Base-by-base conservation (phyloP, 1,140 invertebrate genomes). In the Drosophila yakuba region DNA sequence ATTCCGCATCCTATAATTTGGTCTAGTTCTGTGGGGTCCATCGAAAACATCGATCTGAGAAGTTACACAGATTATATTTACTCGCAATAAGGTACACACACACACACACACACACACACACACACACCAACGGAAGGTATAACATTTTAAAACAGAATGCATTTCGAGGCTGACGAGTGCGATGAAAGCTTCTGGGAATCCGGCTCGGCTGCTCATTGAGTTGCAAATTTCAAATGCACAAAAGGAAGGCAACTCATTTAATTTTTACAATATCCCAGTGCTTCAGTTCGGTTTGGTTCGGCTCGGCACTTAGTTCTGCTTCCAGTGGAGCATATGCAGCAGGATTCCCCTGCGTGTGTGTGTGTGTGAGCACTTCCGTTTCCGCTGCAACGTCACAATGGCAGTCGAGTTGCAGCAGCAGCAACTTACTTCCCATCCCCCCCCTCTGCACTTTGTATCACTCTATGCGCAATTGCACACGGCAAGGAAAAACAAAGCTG, bases 161-260 rank as follows among this genome's bases (percentile, higher is more conserved):
- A 76, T 78, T 75, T 71, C 52, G 41, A 43, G 15, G 15, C 41
- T 43, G 6, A 10, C 41, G 64, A 32, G 7, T 32, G 32, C 8
- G 32, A 32, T 32, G 32, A 32, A 32, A 32, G 32, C 32, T 32
- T 32, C 32, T 32, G 32, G 32, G 32, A 32, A 32, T 32, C 32
- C 32, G 32, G 32, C 7, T 32, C 32, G 32, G 32, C 75, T 82
- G 79, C 82, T 86, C 82, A 85, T 86, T 85, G 82, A 86, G 82
- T 85, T 85, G 82, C 82, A 85, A 85, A 85, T 85, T 86, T 86
- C 78, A 86, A 86, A 85, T 85, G 82, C 82, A 85, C 82, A 85
- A 85, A 85, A 85, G 82, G 81, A 86, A 85, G 86, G 82, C 82
- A 85, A 85, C 82, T 86, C 82, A 85, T 85, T 85, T 85, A 85